These are phyloP conservation scores for Temnopleurus reevesii DNA, from an alignment of 53 echinoderm and acorn worm genomes.

Conservation along the genomic window DNA sequence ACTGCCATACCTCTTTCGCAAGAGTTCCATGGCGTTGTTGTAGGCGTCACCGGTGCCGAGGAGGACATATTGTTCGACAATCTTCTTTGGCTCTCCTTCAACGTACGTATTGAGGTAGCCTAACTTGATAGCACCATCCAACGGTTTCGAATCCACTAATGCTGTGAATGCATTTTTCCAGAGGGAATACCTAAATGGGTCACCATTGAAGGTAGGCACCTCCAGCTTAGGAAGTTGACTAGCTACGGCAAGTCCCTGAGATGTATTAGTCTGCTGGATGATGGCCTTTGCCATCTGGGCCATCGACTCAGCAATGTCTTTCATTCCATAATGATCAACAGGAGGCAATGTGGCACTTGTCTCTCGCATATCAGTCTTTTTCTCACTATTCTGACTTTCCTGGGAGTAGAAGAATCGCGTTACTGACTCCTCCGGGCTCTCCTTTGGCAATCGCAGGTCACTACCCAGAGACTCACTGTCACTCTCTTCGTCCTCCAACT, in stretches of 20 bases:
- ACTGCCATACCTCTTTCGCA: slow-evolving; percentile 54
- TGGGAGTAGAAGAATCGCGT: not conserved
- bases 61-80: not conserved
- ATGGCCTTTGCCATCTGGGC: not conserved
- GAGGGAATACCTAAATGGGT: slow-evolving; percentile 39
- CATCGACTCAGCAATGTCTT: not conserved
- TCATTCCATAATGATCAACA: not conserved
- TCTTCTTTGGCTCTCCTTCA: slow-evolving; percentile 18
- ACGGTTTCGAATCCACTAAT: slow-evolving; percentile 34
- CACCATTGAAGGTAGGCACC: slow-evolving; percentile 46
- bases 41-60: slow-evolving; percentile 9
- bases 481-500: not conserved
- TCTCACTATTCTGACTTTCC: not conserved
- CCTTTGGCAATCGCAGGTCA: not conserved
- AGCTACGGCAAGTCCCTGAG: not conserved
- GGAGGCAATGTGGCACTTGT: no score
- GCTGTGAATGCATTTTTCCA: slow-evolving; percentile 50
- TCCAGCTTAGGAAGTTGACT: slow-evolving; percentile 1
- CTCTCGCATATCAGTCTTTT: not conserved
- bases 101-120: slow-evolving; percentile 37
- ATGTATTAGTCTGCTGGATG: not conserved
- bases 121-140: slow-evolving; percentile 50
- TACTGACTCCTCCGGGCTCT: not conserved
- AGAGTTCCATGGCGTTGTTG: slow-evolving; percentile 22
- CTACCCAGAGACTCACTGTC: not conserved